These are phyloP conservation scores for Channallabes apus DNA, from an alignment of 2,797 vertebrate species.

Conservation along the genomic window DNA sequence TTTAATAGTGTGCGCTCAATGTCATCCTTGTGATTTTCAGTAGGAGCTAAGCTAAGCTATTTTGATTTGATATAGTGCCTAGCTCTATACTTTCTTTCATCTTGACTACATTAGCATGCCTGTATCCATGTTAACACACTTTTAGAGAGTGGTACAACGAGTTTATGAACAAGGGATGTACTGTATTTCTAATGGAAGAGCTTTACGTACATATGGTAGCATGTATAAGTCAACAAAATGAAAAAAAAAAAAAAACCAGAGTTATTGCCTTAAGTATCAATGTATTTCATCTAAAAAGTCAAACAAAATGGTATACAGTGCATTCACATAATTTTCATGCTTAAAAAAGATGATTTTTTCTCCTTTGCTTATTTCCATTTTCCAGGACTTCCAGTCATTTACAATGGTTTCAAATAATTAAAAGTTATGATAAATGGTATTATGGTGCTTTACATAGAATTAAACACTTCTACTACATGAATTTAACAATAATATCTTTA, in stretches of 20 bases:
- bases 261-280: conserved; percentile 78
- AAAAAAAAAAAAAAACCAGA: conserved; percentile 48
- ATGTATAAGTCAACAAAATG: conserved; percentile 32
- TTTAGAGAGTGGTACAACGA: conserved; percentile 28
- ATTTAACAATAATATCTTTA: conserved; percentile 71
- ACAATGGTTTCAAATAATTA: conserved; percentile 34
- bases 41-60: conserved; percentile 35
- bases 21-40: conserved; percentile 28
- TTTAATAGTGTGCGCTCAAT: conserved; percentile 45
- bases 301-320: conserved; percentile 59
- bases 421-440: conserved; percentile 49
- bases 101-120: conserved; percentile 1
- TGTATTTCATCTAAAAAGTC: conserved; percentile 62
- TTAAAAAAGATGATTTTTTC: conserved; percentile 43
- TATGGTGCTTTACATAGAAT: conserved; percentile 59
- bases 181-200: conserved; percentile 29
- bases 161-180: conserved; percentile 27
- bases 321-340: conserved; percentile 58
- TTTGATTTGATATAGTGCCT: conserved; percentile 28
- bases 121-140: conserved; percentile 29
- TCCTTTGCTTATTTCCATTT: conserved; percentile 27
- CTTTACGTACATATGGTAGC: conserved; percentile 6
- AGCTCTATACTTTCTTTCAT: conserved; percentile 29
- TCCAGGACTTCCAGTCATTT: conserved; percentile 37
- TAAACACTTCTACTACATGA: conserved; percentile 61